Base-by-base conservation (phyloP, 2,113 vertebrate genomes). In the Oreochromis aureus region DNA sequence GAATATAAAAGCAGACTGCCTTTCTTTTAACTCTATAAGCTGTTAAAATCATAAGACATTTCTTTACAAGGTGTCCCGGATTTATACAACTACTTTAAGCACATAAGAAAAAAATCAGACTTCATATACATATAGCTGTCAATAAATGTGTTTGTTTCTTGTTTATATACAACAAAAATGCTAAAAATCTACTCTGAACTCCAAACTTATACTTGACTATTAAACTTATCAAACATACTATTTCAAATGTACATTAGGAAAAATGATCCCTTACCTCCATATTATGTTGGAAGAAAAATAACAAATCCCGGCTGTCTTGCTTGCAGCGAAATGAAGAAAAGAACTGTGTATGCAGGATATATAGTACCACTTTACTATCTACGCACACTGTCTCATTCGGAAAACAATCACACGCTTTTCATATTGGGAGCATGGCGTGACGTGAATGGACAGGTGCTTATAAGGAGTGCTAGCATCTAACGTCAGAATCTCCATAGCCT, bases 391-490 rank as follows among this genome's bases (percentile, higher is more conserved):
- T 86, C 66, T 89, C 83, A 86, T 91, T 87, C 80, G 95, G 91
- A 95, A 95, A 95, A 93, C 86, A 81, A 95, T 96, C 95, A 95
- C 94, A 95, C 58, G 93, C 51, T 89, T 93, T 93, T 95, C 89
- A 86, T 88, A 95, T 76, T 63, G 87, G 88, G 89, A 86, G 91
- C 84, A 56, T 53, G 44, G 51, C 15, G 32, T 93, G 93, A 94
- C 90, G 85, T 32, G 22, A 81, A 84, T 39, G 85, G 86, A 91
- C 93, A 94, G 91, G 89, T 94, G 91, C 94, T 85, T 92, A 89
- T 90, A 93, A 61, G 95, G 94, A 87, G 86, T 15, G 32, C 86
- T 89, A 79, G 71, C 48, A 2, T 86, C 83, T 54, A 81, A 92
- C 92, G 92, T 95, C 91, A 92, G 51, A 89, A 36, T 94, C 90